Conservation (phyloP, 2,797 vertebrate genomes). For the Trachops cirrhosus region DNA sequence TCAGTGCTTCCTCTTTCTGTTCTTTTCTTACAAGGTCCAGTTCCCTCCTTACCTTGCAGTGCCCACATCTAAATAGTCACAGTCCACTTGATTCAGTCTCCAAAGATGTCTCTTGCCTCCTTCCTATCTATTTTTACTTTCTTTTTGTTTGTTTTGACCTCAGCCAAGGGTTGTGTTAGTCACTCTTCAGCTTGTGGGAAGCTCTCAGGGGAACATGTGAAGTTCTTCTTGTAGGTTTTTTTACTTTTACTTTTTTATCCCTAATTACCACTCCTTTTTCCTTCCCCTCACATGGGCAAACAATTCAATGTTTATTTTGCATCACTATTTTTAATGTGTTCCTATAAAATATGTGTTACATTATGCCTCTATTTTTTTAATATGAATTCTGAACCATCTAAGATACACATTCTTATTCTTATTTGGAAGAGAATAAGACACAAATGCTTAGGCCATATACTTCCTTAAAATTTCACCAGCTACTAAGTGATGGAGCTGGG, state of each 20-base stretch:
- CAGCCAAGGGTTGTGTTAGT: not conserved
- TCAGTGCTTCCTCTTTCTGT: conserved; percentile 3
- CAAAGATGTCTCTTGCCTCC: not conserved
- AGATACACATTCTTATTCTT: not conserved
- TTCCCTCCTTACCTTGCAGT: not conserved
- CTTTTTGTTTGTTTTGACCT: conserved; percentile 22
- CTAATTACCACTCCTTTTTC: not conserved
- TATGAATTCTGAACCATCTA: not conserved
- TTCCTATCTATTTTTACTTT: not conserved
- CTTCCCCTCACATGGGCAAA: not conserved
- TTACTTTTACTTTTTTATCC: not conserved
- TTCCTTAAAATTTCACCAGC: conserved; percentile 17
- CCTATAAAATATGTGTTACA: not conserved
- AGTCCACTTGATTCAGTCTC: not conserved
- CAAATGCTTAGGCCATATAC: not conserved
- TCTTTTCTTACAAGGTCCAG: not conserved
- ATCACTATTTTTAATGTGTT: not conserved
- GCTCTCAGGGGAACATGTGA: not conserved
- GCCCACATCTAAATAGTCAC: not conserved
- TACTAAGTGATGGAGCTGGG: not conserved
- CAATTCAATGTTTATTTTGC: not conserved
- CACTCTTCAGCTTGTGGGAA: not conserved
- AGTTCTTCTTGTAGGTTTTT: not conserved
- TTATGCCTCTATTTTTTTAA: not conserved
- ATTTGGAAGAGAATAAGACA: not conserved